Evolutionary conservation across 2,888 invertebrate genomes (phyloP), one percentile per base, ranked within the genome.

Genomic region (Noctua janthe): DNA sequence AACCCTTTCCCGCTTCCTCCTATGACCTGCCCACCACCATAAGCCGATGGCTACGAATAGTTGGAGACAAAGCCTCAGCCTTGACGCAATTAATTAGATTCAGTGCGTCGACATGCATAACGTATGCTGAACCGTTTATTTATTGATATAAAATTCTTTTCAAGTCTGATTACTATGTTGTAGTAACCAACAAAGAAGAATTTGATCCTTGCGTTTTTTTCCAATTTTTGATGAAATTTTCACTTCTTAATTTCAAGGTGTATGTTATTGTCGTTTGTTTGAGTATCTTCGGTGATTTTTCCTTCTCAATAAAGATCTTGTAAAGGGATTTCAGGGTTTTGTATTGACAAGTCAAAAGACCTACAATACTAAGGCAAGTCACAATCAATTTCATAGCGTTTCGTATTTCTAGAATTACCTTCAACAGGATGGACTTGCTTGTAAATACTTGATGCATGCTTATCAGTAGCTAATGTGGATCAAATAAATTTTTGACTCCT

Each of bases 21-120:
- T 86, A 62, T 64, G 71, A 87, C 82, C 59, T 66, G 82, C 8
- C 70, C 70, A 76, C 78, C 69, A 74, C 89, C 89, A 92, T 91
- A 93, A 91, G 84, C 85, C 91, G 90, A 92, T 93, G 92, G 92
- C 89, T 92, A 94, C 94, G 93, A 94, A 94, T 94, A 92, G 92
- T 92, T 90, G 87, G 91, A 94, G 94, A 96, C 95, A 95, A 95
- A 94, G 94, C 93, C 88, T 80, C 81, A 92, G 84, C 96, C 96
- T 96, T 96, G 96, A 83, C 72, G 87, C 92, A 91, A 95, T 94
- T 96, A 96, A 96, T 96, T 94, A 94, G 92, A 96, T 95, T 95
- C 96, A 94, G 93, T 91, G 89, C 92, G 91, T 88, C 91, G 91
- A 91, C 92, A 93, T 94, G 93, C 94, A 90, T 92, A 92, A 89